Percentiles rank a stretch among this genome's conserved stretches.
phyloP scores from a whole-genome alignment of 2,113 vertebrate species.

The Gopherus evgoodei region DNA sequence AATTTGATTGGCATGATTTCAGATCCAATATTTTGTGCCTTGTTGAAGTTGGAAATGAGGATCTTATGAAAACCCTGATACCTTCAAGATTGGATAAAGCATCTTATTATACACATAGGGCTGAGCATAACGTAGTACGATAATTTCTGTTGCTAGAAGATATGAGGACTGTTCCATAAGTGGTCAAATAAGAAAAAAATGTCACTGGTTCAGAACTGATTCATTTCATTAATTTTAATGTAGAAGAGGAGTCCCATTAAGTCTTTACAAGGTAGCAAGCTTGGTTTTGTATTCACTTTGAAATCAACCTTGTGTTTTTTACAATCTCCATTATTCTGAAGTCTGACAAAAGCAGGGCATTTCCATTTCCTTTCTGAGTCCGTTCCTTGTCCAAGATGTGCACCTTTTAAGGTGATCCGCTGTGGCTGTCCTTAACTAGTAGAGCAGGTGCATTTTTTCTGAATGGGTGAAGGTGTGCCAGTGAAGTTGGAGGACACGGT shows the following conservation, averaged over 20 bases:
- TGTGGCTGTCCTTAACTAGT: background rate
- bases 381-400: background rate
- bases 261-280: slow-evolving; percentile 50
- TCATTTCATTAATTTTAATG: background rate
- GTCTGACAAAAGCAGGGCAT: background rate
- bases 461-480: background rate
- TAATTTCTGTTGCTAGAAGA: background rate
- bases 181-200: slow-evolving; percentile 39
- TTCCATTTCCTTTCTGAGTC: background rate
- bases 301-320: background rate
- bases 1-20: background rate
- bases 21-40: background rate
- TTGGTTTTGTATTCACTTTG: background rate
- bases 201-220: background rate
- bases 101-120: background rate
- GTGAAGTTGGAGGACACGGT: slow-evolving; percentile 4
- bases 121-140: background rate
- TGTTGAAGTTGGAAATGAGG: background rate
- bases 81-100: background rate
- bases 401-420: background rate
- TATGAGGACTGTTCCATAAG: slow-evolving; percentile 31
- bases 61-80: background rate
- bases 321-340: background rate
- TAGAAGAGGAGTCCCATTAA: background rate
- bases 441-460: background rate